Evolutionary conservation across 1,140 invertebrate species (phyloP), one percentile per base, ranked within the genome.

Genomic region (Zaprionus camerounensis): DNA sequence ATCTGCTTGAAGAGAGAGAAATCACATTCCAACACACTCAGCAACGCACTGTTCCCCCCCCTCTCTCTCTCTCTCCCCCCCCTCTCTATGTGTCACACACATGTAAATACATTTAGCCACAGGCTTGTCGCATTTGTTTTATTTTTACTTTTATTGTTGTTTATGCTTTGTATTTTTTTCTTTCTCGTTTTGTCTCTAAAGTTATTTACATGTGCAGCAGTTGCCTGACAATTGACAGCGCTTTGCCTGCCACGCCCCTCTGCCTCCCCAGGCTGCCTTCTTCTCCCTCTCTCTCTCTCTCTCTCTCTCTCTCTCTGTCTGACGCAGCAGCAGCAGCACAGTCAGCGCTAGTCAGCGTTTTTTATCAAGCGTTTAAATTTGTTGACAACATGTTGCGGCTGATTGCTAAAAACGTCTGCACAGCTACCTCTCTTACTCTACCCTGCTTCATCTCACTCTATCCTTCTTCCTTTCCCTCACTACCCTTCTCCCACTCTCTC

Each of bases 301-400:
- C 24, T 49, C 34, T 59, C 66, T n/a, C 44, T 41, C 15, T 17
- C 24, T 44, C 15, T 15, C 12, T 26, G 78, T 17, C 80, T 74
- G 69, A 72, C 72, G 80, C 17, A 3, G 66, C 67, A 80, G 71
- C 82, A 74, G 26, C 81, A 59, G 55, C 58, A 38, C 84, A 82
- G 73, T 80, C 80, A 78, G 83, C 71, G 84, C 71, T 76, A 81
- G 78, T 84, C 68, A 64, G 65, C 65, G 51, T 36, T 36, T 80
- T 78, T 80, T 81, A 87, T 78, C 78, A 88, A 84, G 66, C 71
- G 85, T 57, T 78, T 67, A 83, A 88, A 87, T 84, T 84, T 90
- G 84, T 87, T 87, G 84, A 84, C 84, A 90, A 90, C 78, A 90
- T 84, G 84, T 88, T 90, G 81, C 81, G 78, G 80, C 63, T 79